These are phyloP conservation scores for Drosophila lacicola DNA, from an alignment of 2,888 invertebrate genomes.

Conservation along the genomic window DNA sequence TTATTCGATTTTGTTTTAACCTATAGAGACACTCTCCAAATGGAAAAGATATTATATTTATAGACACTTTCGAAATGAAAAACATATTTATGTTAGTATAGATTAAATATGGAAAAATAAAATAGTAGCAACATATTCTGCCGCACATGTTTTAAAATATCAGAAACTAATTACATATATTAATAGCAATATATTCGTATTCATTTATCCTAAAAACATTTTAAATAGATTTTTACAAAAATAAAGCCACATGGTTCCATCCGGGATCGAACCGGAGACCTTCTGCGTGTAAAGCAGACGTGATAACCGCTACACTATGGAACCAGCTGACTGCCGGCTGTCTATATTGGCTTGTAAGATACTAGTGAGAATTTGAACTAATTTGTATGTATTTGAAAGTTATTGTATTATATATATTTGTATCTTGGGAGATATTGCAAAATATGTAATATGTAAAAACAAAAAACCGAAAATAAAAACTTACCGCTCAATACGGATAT, in stretches of 20 bases:
- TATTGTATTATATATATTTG: not conserved
- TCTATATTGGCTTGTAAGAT: constrained; percentile 7
- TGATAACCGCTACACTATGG: constrained; percentile 86
- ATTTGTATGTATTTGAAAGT: not conserved
- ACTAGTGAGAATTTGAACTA: not conserved
- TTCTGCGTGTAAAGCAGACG: constrained; percentile 86
- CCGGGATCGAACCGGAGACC: constrained; percentile 86
- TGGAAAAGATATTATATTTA: no score
- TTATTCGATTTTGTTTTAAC: not conserved
- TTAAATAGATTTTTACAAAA: constrained; percentile 22
- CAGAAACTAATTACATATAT: no score
- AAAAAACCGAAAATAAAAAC: not conserved
- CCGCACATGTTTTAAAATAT: no score
- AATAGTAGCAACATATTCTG: not conserved
- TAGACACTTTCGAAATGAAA: not conserved
- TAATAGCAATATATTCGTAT: not conserved
- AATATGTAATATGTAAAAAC: not conserved
- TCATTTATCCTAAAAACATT: not conserved
- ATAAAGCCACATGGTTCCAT: constrained; percentile 82
- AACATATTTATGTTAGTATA: not conserved
- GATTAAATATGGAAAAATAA: not conserved
- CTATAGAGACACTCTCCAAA: no score
- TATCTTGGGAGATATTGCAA: not conserved
- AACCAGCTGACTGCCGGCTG: constrained; percentile 59
- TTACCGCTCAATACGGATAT: not conserved